A percentile compares a stretch with the other conserved stretches of the same genome.
These are phyloP conservation scores for Scomber colias DNA, from an alignment of 2,113 vertebrate genomes.

Conservation along the genomic window DNA sequence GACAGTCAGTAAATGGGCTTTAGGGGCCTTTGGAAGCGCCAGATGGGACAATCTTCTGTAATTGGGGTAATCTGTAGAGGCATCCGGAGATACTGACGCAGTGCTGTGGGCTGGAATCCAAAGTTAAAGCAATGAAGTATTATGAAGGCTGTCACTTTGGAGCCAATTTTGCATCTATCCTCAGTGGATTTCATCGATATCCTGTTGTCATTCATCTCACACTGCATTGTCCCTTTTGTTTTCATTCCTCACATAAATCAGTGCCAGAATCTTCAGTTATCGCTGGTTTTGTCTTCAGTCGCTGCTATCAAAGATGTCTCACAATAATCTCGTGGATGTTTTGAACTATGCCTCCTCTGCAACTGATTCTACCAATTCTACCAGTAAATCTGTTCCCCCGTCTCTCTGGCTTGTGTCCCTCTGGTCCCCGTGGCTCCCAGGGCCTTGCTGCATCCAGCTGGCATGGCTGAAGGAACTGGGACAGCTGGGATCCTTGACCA, in stretches of 20 bases:
- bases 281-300: slow-evolving; percentile 38
- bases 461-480: slow-evolving; percentile 54
- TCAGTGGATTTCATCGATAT: slow-evolving; percentile 33
- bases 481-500: slow-evolving; percentile 79
- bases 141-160: slow-evolving; percentile 20
- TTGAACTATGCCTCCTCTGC: slow-evolving; percentile 36
- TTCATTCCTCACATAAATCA: slow-evolving; percentile 40
- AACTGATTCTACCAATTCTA: slow-evolving; percentile 55
- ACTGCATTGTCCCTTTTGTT: slow-evolving; percentile 44
- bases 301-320: slow-evolving; percentile 54
- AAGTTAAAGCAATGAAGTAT: slow-evolving; percentile 35
- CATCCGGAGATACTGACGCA: slow-evolving; percentile 37
- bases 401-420: slow-evolving; percentile 43
- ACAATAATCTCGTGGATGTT: slow-evolving; percentile 64
- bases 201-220: slow-evolving; percentile 23
- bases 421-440: slow-evolving; percentile 55
- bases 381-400: slow-evolving; percentile 40
- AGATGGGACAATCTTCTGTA: slow-evolving; percentile 62
- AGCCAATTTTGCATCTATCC: slow-evolving; percentile 28
- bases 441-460: slow-evolving; percentile 70
- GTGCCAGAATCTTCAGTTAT: slow-evolving; percentile 49
- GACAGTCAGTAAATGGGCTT: slow-evolving; percentile 33
- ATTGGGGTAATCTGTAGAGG: slow-evolving; percentile 63
- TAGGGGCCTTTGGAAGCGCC: slow-evolving; percentile 45
- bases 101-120: slow-evolving; percentile 36